These are phyloP conservation scores for Limnephilus marmoratus DNA, from an alignment of 2,888 invertebrate species.

Conservation along the genomic window DNA sequence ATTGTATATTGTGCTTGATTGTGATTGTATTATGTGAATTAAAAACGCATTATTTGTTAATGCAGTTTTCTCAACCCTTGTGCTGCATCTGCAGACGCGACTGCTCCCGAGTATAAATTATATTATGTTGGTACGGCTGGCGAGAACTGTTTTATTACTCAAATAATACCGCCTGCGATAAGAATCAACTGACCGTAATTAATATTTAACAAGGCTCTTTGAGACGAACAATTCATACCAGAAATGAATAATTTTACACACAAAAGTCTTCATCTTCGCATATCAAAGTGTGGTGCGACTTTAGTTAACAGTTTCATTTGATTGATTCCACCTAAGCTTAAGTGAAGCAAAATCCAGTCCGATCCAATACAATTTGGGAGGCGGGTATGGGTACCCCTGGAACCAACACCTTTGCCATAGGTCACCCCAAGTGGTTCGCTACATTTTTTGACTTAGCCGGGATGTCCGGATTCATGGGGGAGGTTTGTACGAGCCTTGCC, in stretches of 20 bases:
- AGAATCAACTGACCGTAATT: conserved; percentile 59
- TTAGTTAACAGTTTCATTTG: neutral
- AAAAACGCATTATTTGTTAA: neutral
- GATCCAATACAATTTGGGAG: too few relatives aligned
- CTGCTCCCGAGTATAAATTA: neutral
- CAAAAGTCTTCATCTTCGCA: neutral
- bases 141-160: conserved; percentile 23
- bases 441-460: too few relatives aligned
- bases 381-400: too few relatives aligned
- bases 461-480: too few relatives aligned
- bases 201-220: conserved; percentile 61
- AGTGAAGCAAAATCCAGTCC: too few relatives aligned
- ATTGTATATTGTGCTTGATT: too few relatives aligned
- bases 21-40: too few relatives aligned
- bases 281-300: neutral
- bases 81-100: neutral
- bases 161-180: conserved; percentile 51
- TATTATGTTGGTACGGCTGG: neutral
- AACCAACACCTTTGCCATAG: too few relatives aligned
- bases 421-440: too few relatives aligned
- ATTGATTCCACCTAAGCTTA: too few relatives aligned
- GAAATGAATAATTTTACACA: neutral
- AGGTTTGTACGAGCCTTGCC: too few relatives aligned
- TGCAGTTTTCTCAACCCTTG: neutral
- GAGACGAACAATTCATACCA: conserved; percentile 17